These are phyloP conservation scores for Desmophyllum pertusum DNA, from an alignment of 92 coral and sea anemone species.

Conservation along the genomic window DNA sequence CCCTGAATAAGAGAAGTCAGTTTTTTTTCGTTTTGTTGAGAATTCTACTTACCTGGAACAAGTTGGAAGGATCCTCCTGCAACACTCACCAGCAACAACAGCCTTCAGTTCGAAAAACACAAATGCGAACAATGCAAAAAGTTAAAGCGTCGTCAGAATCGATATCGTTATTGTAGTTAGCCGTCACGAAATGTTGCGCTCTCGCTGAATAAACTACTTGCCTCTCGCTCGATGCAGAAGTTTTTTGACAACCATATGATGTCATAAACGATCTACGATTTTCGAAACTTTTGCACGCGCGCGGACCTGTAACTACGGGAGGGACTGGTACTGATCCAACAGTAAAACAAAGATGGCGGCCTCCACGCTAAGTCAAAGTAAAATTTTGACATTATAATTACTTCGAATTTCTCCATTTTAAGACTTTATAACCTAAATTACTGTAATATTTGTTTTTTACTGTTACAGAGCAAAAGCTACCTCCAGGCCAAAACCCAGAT, in stretches of 20 bases:
- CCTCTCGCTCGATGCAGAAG: not conserved
- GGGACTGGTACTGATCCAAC: not conserved
- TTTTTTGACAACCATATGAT: no score
- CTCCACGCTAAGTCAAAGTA: slow-evolving; percentile 75
- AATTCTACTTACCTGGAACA: no score
- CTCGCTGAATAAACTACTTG: not conserved
- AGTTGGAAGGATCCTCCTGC: no score
- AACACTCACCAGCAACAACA: not conserved
- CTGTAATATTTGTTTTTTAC: not conserved
- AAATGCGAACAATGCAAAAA: not conserved
- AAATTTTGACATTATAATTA: not conserved
- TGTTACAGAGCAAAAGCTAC: slow-evolving; percentile 66
- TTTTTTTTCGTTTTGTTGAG: no score
- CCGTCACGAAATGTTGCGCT: not conserved
- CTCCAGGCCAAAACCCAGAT: slow-evolving; percentile 69
- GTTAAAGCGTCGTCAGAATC: not conserved
- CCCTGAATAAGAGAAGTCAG: no score
- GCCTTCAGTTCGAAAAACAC: not conserved
- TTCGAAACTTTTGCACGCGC: not conserved
- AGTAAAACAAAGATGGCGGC: slow-evolving; percentile 77
- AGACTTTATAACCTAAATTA: not conserved
- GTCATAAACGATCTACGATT: not conserved
- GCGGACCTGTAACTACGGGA: not conserved
- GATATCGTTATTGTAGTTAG: not conserved
- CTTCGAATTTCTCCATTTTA: not conserved